Percentiles rank a stretch among this genome's conserved stretches.
phyloP scores from a whole-genome alignment of 2,888 invertebrate species.

The Aquatica leii region DNA sequence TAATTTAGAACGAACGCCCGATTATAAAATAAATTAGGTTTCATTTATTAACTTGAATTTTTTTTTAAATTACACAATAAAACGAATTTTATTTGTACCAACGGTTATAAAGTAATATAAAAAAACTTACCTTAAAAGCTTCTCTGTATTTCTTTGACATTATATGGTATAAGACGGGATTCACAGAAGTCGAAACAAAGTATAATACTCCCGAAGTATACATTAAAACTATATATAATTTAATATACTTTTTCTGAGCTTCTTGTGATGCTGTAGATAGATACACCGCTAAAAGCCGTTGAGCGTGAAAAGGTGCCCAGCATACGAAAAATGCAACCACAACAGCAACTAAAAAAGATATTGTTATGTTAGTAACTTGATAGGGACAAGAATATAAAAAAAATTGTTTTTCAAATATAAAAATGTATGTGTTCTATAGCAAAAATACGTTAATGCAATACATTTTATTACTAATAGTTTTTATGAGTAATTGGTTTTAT shows the following conservation, averaged over 20 bases:
- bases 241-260: constrained; percentile 24
- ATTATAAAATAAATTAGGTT: no score
- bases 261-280: constrained; percentile 59
- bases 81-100: no score
- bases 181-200: constrained; percentile 90
- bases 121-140: constrained; percentile 80
- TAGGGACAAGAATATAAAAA: no score
- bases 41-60: no score
- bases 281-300: constrained; percentile 84
- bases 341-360: constrained; percentile 75
- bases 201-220: constrained; percentile 89
- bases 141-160: constrained; percentile 93
- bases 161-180: constrained; percentile 90
- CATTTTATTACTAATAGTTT: no score
- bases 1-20: no score
- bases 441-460: no score
- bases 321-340: constrained; percentile 90
- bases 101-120: background rate
- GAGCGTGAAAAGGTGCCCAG: constrained; percentile 93
- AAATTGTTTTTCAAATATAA: no score
- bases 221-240: constrained; percentile 62
- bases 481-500: no score
- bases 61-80: no score
- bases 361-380: no score
- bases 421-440: no score